Base-by-base conservation (phyloP, 2,797 vertebrate species). In the Melopsittacus undulatus region DNA sequence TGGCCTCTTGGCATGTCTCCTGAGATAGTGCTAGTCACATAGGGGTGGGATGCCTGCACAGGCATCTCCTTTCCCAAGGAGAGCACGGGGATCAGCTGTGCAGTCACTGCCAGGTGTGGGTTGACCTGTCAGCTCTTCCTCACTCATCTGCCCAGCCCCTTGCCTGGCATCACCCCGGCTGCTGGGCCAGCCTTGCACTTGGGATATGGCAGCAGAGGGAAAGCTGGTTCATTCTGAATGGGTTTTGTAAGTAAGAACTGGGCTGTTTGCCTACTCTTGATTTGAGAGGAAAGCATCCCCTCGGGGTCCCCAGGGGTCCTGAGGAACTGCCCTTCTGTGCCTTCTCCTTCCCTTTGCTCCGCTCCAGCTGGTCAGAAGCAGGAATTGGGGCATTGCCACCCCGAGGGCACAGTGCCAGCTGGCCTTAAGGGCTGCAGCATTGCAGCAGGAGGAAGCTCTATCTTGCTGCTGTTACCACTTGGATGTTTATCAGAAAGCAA, bases 401-500 rank as follows among this genome's bases (percentile, higher is more conserved):
- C 80, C 1, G 0, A 59, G 92, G 90, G 88, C 80, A 27, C 13
- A 0, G 56, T 1, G 42, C 89, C 85, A 82, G 64, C 38, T 3
- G 77, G 29, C 87, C 95, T 63, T 76, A 88, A 59, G 88, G 83
- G 83, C 85, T 88, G 87, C 66, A 12, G 85, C 11, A 0, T 11
- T 49, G 75, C 48, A 30, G 89, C 62, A 54, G 90, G 57, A 90
- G 93, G 85, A 84, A 76, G 67, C 90, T 51, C 21, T 29, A 4
- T 62, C 83, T 67, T 5, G 7, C 43, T 69, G 54, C 2, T 51
- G 81, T 9, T 89, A 88, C 76, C 79, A 30, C 49, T 84, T 2
- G n/a, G 40, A 46, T 45, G 32, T 64, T 95, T 90, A 73, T 96
- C 92, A 32, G 12, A 92, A 78, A 80, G 86, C 43, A 52, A 93